Percentiles rank a stretch among this genome's conserved stretches.
Conservation (phyloP, 2,797 vertebrate species). For the Acanthiza pusilla region DNA sequence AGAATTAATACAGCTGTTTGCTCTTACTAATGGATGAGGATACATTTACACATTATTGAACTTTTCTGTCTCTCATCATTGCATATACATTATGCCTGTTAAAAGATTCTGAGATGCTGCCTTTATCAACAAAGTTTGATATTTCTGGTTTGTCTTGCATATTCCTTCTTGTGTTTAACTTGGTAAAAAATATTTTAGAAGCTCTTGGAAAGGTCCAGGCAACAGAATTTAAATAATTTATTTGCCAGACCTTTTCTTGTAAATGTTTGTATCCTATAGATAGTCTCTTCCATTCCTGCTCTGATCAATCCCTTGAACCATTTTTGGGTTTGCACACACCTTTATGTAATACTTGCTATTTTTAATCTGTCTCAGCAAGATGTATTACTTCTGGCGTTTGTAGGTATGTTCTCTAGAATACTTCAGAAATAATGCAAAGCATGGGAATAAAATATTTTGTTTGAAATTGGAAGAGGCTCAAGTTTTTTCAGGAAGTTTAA, state of each 20-base stretch:
- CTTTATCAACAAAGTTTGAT: background rate
- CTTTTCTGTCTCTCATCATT: background rate
- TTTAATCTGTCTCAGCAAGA: background rate
- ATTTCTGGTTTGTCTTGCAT: background rate
- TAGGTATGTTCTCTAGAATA: background rate
- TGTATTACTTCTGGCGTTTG: background rate
- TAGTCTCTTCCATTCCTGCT: background rate
- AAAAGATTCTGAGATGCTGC: background rate
- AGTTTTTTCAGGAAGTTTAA: background rate
- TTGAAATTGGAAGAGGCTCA: background rate
- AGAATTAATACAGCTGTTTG: background rate
- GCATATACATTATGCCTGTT: background rate
- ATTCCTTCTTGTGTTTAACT: background rate
- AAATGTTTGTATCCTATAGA: background rate
- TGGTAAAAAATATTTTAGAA: background rate
- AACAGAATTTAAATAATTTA: background rate
- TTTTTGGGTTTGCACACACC: background rate
- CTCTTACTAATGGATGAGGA: background rate
- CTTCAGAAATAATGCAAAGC: background rate
- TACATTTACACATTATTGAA: background rate
- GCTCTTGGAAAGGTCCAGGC: background rate
- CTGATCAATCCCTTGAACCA: background rate
- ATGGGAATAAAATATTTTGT: constrained; percentile 28
- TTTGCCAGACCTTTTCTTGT: background rate
- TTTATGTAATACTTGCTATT: background rate